These are phyloP conservation scores for Tachypleus tridentatus DNA, from an alignment of 1,140 invertebrate genomes.

Conservation along the genomic window DNA sequence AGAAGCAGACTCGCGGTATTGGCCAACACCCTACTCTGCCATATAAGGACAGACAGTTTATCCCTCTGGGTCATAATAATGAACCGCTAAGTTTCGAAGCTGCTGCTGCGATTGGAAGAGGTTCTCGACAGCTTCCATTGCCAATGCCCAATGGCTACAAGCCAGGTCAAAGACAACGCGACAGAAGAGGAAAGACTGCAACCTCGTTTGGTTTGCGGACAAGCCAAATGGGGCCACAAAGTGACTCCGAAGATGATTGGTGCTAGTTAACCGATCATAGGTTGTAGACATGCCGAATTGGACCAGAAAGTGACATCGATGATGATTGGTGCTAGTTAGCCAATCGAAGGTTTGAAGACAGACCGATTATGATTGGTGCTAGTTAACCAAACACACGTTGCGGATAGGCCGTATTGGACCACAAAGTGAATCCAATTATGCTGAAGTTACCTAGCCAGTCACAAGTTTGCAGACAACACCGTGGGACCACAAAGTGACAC, in stretches of 20 bases:
- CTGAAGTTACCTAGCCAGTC: too few relatives aligned
- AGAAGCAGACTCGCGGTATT: background rate
- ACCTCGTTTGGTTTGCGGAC: slow-evolving; percentile 10
- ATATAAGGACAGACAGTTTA: background rate
- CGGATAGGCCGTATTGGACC: too few relatives aligned
- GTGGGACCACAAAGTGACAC: too few relatives aligned
- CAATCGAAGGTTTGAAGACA: too few relatives aligned
- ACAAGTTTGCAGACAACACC: too few relatives aligned
- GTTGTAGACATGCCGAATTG: too few relatives aligned
- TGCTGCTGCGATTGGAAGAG: slow-evolving; percentile 72
- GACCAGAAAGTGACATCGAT: too few relatives aligned
- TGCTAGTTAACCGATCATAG: slow-evolving; percentile 6
- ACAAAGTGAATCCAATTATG: too few relatives aligned
- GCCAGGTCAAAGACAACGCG: slow-evolving; percentile 34
- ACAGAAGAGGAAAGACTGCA: background rate
- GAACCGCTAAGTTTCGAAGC: slow-evolving; percentile 71
- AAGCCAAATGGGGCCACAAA: slow-evolving; percentile 8
- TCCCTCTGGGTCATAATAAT: background rate
- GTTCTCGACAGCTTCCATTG: slow-evolving; percentile 62
- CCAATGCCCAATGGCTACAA: slow-evolving; percentile 73
- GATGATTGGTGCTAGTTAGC: too few relatives aligned
- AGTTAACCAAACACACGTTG: too few relatives aligned
- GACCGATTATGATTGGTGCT: too few relatives aligned
- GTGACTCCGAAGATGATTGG: slow-evolving; percentile 20
- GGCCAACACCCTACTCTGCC: background rate